Conservation (phyloP, 2,113 vertebrate genomes). For the Pluvianellus socialis region DNA sequence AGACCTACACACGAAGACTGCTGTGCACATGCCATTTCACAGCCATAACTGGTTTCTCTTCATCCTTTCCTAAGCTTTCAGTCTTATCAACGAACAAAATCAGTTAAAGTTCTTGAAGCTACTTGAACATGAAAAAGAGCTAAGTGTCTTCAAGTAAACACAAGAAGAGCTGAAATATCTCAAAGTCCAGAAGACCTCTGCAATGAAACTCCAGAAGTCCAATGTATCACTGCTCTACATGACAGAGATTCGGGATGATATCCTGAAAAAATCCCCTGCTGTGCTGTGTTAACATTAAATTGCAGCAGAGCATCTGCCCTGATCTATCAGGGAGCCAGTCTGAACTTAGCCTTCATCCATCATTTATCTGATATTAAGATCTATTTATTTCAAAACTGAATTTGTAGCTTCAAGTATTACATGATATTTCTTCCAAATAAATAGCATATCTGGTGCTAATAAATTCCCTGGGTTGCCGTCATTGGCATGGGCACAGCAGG, state of each 20-base stretch:
- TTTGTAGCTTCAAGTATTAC: background rate
- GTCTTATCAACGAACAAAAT: background rate
- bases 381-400: background rate
- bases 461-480: background rate
- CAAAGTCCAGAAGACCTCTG: background rate
- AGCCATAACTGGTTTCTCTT: background rate
- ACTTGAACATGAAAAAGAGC: background rate
- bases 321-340: background rate
- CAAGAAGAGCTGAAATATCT: background rate
- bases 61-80: background rate
- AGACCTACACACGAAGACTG: background rate
- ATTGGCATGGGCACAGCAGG: background rate
- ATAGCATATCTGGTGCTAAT: background rate
- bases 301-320: background rate
- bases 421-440: background rate
- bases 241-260: background rate
- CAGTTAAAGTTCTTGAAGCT: background rate
- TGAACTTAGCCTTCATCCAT: background rate
- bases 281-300: background rate
- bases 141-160: background rate
- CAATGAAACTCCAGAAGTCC: background rate
- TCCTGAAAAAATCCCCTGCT: background rate
- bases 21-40: background rate
- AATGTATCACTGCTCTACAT: background rate
- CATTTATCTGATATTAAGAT: background rate